A percentile compares a stretch with the other conserved stretches of the same genome.
Evolutionary conservation across 2,888 invertebrate species (phyloP).

Genomic region (Melinaea menophilus): DNA sequence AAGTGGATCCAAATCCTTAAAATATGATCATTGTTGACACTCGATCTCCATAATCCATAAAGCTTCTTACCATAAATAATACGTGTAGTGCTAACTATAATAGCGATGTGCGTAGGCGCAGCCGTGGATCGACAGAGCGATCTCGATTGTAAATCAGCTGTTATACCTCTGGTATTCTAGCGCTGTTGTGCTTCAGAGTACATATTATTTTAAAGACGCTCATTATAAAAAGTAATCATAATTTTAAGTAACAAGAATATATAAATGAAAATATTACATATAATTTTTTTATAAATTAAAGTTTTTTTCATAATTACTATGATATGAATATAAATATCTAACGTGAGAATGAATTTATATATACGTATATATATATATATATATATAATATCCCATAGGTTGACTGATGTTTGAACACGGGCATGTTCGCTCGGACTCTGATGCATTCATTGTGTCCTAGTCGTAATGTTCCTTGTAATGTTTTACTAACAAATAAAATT

Average conservation of each 20-base stretch:
- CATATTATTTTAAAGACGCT: conserved; percentile 8
- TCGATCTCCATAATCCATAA: conserved; percentile 72
- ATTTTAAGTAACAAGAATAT: not conserved
- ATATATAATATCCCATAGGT: conserved; percentile 16
- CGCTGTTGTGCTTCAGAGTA: conserved; percentile 36
- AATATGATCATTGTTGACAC: conserved; percentile 66
- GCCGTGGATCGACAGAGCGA: conserved; percentile 68
- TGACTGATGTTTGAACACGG: conserved; percentile 65
- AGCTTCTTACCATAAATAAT: conserved; percentile 78
- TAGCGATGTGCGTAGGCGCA: conserved; percentile 68
- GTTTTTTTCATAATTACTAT: too few species aligned
- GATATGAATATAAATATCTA: too few species aligned
- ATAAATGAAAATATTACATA: not conserved
- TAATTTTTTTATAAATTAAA: too few species aligned
- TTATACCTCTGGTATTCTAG: conserved; percentile 25
- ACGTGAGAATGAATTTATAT: too few species aligned
- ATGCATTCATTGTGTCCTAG: conserved; percentile 52
- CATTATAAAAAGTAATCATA: conserved; percentile 3
- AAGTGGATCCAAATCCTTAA: conserved; percentile 25
- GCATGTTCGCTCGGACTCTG: conserved; percentile 58
- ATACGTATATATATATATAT: too few species aligned
- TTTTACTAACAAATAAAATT: conserved; percentile 41
- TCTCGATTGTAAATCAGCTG: conserved; percentile 74
- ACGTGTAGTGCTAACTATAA: conserved; percentile 72
- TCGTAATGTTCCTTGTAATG: conserved; percentile 45